These are phyloP conservation scores for Tarsius wallacei DNA, from an alignment of 2,797 vertebrate genomes.

Conservation along the genomic window DNA sequence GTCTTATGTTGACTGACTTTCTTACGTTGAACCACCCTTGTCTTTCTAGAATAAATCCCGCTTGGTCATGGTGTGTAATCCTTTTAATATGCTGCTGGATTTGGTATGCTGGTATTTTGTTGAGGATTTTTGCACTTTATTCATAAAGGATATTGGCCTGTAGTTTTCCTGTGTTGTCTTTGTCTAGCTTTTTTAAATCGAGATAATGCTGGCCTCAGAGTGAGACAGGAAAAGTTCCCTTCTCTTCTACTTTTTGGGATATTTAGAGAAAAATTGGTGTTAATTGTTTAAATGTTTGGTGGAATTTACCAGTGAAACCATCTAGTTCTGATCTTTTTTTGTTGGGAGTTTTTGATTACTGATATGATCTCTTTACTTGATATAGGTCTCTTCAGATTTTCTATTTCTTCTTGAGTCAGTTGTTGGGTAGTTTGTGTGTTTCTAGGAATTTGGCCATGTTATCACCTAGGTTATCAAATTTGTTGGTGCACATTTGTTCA, in stretches of 20 bases:
- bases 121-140: constrained; percentile 3
- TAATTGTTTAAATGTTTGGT: constrained; percentile 23
- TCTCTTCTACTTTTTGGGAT: not conserved
- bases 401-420: not conserved
- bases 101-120: not conserved
- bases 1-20: not conserved
- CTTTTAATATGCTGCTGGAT: not conserved
- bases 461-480: not conserved
- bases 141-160: not conserved
- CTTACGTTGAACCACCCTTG: not conserved
- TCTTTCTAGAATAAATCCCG: constrained; percentile 37
- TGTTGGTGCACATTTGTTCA: not conserved
- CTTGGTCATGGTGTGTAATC: not conserved
- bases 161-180: not conserved
- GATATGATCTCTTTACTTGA: not conserved
- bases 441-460: not conserved
- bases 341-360: not conserved
- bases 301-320: constrained; percentile 16
- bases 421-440: not conserved
- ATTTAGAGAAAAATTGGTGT: constrained; percentile 23
- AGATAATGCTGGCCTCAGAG: not conserved
- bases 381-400: not conserved
- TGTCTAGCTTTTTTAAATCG: not conserved
- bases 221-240: not conserved
- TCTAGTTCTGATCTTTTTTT: not conserved